These are phyloP conservation scores for Mus musculus DNA, from an alignment of 2,113 vertebrate species.

Conservation along the genomic window DNA sequence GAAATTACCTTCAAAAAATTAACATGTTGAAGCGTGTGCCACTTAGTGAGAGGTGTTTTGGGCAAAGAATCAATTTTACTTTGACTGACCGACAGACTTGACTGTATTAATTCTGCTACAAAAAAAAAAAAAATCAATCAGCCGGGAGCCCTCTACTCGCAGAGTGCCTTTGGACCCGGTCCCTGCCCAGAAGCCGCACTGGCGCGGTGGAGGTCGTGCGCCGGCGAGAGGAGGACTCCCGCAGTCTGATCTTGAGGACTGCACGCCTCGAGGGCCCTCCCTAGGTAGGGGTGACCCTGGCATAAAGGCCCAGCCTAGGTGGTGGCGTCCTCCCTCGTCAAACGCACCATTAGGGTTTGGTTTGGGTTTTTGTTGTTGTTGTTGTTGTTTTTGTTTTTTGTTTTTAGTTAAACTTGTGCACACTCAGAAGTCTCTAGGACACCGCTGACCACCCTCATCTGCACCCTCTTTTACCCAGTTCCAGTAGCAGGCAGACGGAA, in stretches of 20 bases:
- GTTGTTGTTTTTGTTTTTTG: neutral
- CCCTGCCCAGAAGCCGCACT: neutral
- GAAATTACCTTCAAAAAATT: constrained; percentile 72
- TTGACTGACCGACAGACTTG: constrained; percentile 78
- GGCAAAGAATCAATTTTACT: constrained; percentile 83
- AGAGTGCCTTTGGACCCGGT: constrained; percentile 59
- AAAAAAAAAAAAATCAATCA: constrained; percentile 55
- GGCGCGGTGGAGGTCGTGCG: too few relatives aligned
- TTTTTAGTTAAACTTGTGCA: neutral
- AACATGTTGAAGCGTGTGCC: constrained; percentile 79
- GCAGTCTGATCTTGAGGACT: too few relatives aligned
- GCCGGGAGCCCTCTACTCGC: constrained; percentile 42
- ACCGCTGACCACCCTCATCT: neutral
- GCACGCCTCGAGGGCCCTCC: neutral
- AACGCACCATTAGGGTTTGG: neutral
- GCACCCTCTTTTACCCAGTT: neutral
- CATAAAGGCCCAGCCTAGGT: neutral
- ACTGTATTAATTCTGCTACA: constrained; percentile 72
- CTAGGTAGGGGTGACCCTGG: neutral
- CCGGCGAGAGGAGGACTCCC: neutral
- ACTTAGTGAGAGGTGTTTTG: constrained; percentile 78
- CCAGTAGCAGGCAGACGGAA: neutral
- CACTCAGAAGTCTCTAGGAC: neutral
- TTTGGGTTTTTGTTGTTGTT: too few relatives aligned
- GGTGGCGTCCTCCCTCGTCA: constrained; percentile 62